Conservation (phyloP, 2,113 vertebrate species). For the Ceratotherium simum region DNA sequence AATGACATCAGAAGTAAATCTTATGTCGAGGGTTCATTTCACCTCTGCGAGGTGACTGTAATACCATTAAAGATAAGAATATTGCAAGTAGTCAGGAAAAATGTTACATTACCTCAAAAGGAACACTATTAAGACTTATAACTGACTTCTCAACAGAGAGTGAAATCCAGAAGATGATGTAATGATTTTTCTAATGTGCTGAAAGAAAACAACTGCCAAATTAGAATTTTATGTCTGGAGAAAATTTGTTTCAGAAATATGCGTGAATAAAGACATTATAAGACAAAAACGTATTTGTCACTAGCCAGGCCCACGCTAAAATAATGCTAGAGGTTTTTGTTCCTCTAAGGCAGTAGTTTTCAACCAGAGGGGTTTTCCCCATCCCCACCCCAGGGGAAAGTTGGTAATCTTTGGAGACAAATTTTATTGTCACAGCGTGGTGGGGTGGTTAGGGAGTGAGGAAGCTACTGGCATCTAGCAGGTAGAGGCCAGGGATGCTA, state of each 20-base stretch:
- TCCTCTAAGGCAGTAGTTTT: not conserved
- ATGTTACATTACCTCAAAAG: not conserved
- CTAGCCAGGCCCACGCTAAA: not conserved
- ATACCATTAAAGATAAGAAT: not conserved
- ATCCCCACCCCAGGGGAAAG: too few relatives aligned
- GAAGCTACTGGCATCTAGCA: not conserved
- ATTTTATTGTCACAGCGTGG: not conserved
- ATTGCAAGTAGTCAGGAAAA: not conserved
- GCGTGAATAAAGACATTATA: not conserved
- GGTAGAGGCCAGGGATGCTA: not conserved
- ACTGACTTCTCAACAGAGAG: not conserved
- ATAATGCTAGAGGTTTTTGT: not conserved
- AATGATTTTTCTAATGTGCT: not conserved
- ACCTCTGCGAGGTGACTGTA: too few relatives aligned
- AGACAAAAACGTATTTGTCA: not conserved
- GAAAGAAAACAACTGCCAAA: not conserved
- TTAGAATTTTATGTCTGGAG: not conserved
- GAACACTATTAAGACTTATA: not conserved
- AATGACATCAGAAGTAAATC: not conserved
- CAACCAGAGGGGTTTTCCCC: not conserved
- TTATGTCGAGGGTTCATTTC: not conserved
- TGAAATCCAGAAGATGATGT: not conserved
- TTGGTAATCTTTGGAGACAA: not conserved
- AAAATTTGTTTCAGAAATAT: not conserved
- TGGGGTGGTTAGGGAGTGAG: not conserved